phyloP scores from a whole-genome alignment of 2,113 vertebrate species.

The Platysternon megacephalum region DNA sequence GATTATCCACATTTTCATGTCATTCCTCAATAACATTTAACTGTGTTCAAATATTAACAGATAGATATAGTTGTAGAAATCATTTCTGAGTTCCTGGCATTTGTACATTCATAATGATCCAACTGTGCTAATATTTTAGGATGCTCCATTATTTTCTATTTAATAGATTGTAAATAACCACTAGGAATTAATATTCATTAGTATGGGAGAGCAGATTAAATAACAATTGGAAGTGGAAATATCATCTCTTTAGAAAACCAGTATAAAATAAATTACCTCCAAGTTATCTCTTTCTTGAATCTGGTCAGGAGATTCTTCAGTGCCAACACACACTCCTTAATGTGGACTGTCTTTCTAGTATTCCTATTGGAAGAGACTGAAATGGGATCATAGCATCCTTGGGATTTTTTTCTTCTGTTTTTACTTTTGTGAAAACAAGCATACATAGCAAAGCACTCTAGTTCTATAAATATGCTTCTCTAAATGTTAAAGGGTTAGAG shows the following conservation, averaged over 20 bases:
- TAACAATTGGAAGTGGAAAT: neutral
- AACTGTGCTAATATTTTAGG: neutral
- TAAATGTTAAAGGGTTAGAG: slow-evolving; percentile 74
- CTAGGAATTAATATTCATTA: neutral
- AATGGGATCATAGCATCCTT: slow-evolving; percentile 1
- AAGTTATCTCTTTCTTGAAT: neutral
- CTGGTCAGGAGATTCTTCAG: neutral
- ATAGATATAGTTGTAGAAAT: neutral
- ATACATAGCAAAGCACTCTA: neutral
- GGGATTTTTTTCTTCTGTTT: neutral
- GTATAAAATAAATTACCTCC: neutral
- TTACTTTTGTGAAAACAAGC: slow-evolving; percentile 26
- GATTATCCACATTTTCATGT: neutral
- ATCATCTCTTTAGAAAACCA: neutral
- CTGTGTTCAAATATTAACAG: neutral
- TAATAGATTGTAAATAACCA: neutral
- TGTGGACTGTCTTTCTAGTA: neutral
- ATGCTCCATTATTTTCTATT: neutral
- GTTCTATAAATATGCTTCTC: slow-evolving; percentile 67
- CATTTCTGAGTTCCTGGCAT: neutral
- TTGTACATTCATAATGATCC: neutral
- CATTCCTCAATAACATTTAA: neutral
- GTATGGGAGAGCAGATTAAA: neutral
- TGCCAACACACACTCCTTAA: neutral
- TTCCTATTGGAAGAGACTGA: neutral